A percentile compares a stretch with the other conserved stretches of the same genome.
These are phyloP conservation scores for Diadromus collaris DNA, from an alignment of 2,888 invertebrate genomes.

Conservation along the genomic window DNA sequence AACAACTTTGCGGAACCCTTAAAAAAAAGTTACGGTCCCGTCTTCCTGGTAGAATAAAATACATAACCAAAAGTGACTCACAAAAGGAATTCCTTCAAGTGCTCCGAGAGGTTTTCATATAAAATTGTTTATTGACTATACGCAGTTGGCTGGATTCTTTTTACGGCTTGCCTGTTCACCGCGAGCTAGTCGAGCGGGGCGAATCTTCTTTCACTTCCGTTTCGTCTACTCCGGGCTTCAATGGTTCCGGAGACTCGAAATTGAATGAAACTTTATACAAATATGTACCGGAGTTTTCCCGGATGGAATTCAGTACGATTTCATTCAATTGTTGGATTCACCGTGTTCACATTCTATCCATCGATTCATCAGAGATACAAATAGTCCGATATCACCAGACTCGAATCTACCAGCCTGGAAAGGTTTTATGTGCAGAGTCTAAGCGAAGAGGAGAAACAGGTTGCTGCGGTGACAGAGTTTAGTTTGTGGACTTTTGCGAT, in stretches of 20 bases:
- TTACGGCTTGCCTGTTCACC: constrained; percentile 6
- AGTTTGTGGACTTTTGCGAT: too few relatives aligned
- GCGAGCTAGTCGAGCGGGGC: constrained; percentile 26
- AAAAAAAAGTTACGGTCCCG: not conserved
- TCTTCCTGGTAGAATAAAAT: not conserved
- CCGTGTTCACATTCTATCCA: too few relatives aligned
- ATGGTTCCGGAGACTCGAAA: constrained; percentile 45
- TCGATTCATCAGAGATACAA: too few relatives aligned
- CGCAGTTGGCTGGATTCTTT: not conserved
- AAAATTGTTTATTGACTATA: not conserved
- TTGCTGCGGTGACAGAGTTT: not conserved
- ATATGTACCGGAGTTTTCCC: constrained; percentile 6
- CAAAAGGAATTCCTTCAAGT: not conserved
- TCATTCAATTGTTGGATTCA: constrained; percentile 23
- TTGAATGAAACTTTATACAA: constrained; percentile 24
- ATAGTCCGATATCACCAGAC: not conserved
- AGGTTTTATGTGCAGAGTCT: not conserved
- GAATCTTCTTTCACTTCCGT: constrained; percentile 41
- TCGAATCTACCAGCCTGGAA: too few relatives aligned
- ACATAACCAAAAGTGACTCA: not conserved
- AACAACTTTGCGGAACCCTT: not conserved
- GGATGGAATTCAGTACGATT: constrained; percentile 33
- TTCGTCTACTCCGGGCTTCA: constrained; percentile 36
- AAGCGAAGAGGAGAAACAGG: not conserved
- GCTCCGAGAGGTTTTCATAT: not conserved